phyloP scores from a whole-genome alignment of 2,113 vertebrate species.

The Oreocharis arfaki region DNA sequence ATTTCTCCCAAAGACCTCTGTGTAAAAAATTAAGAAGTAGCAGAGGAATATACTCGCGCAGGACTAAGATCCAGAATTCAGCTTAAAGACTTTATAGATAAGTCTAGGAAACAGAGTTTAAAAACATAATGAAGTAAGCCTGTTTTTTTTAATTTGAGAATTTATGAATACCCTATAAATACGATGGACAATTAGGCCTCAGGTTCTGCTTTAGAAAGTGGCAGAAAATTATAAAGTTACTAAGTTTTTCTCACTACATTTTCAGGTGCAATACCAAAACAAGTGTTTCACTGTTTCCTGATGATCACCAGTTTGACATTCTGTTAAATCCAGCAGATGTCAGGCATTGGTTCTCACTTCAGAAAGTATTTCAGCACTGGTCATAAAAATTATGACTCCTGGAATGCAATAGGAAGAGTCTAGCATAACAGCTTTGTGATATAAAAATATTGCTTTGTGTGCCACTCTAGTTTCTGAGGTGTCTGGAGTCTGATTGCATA shows the following conservation, averaged over 20 bases:
- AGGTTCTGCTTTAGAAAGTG: neutral
- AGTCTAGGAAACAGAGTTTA: neutral
- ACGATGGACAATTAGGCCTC: rapidly evolving
- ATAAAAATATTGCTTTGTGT: neutral
- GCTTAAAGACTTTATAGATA: neutral
- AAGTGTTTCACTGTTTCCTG: neutral
- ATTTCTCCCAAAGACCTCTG: neutral
- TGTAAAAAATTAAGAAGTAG: neutral
- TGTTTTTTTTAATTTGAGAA: neutral
- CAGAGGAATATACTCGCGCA: neutral
- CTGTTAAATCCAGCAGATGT: neutral
- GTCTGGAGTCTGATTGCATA: neutral
- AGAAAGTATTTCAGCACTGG: neutral
- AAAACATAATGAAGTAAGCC: neutral
- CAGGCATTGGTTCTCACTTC: neutral
- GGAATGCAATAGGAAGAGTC: neutral
- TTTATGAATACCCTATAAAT: neutral
- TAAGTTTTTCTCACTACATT: neutral
- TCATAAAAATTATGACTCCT: neutral
- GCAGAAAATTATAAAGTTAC: rapidly evolving
- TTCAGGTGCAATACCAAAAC: neutral
- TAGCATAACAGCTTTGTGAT: neutral
- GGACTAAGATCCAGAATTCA: neutral
- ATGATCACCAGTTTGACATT: neutral
- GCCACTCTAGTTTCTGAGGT: neutral